Evolutionary conservation across 2,113 vertebrate species (phyloP).

Genomic region (Percopsis transmontana): DNA sequence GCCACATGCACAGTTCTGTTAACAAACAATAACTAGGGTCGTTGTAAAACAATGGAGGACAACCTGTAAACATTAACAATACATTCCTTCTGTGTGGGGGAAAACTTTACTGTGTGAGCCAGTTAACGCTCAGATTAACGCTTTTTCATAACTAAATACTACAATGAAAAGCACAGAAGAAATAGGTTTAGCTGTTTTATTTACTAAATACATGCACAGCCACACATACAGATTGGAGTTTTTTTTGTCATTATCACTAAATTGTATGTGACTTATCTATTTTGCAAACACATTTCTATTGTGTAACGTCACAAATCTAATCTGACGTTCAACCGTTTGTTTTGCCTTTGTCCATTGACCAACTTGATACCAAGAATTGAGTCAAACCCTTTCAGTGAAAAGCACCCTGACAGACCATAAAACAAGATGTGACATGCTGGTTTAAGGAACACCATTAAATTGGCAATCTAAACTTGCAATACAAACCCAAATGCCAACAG

Average conservation of each 20-base stretch:
- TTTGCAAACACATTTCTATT: background rate
- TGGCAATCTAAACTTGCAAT: background rate
- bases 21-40: no score
- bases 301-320: background rate
- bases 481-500: background rate
- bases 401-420: background rate
- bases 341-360: background rate
- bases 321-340: background rate
- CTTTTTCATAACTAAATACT: background rate
- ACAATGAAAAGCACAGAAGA: background rate
- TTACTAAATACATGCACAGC: no score
- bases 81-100: no score
- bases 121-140: background rate
- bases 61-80: no score
- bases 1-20: no score
- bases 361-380: background rate
- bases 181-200: background rate
- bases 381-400: background rate
- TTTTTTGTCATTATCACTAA: no score
- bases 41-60: no score
- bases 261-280: no score
- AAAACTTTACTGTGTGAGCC: background rate
- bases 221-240: no score
- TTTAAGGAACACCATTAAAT: background rate
- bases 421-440: background rate